Evolutionary conservation across 2,888 invertebrate genomes (phyloP), one percentile per base, ranked within the genome.

Genomic region (Cenopis cana): DNA sequence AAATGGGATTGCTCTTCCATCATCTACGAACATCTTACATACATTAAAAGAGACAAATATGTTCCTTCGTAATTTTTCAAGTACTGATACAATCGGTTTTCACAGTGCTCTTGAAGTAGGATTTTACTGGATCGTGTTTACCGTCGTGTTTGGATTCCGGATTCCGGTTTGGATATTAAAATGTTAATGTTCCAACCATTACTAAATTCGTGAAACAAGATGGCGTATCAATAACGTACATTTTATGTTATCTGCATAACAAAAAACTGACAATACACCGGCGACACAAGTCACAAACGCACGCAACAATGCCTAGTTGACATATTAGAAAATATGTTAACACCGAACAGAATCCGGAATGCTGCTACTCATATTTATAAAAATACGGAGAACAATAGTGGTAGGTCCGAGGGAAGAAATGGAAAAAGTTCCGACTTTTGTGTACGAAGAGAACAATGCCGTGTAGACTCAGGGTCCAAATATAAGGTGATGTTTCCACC

Each of bases 261-360:
- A 71, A 71, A 55, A 54, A 54, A 17, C 54, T 46, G 46, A 54
- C 41, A 29, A 50, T 41, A 52, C 57, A 41, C 64, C 33, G 54
- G 57, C 33, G 24, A 38, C 11, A 70, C 65, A 60, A 64, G 36
- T 24, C 46, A 41, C 52, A 54, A 38, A 69, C 60, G 18, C 14
- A 46, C 18, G 20, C 29, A 59, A 71, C 73, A 73, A 73, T 71
- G 49, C 38, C 11, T 17, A 52, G 41, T 68, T 56, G 68, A 61
- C 57, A 65, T 71, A 64, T 70, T 59, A 61, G 70, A 67, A 64
- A 62, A 68, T 50, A 68, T 59, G 71, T 66, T 65, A 59, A 50
- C 60, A 70, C 54, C 69, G 69, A 11, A 20, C 24, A 72, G 61
- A 73, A 75, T 74, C 69, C 33, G 74, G 74, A 73, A 75, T 74